Evolutionary conservation across 2,797 vertebrate genomes (phyloP).

Genomic region (Poliocrania exsul): DNA sequence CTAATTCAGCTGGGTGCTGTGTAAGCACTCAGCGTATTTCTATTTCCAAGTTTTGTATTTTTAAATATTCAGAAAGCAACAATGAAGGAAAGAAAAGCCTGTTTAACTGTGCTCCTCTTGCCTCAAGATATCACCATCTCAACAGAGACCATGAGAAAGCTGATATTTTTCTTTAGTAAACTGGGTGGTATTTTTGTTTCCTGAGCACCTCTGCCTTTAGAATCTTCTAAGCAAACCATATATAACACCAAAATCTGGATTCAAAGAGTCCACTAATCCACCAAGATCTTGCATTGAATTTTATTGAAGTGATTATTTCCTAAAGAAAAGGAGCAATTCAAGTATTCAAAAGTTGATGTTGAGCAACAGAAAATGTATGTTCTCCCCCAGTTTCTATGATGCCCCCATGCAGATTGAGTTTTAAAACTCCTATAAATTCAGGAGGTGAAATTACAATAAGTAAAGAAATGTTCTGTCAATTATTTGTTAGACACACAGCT

Average conservation of each 20-base stretch:
- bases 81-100: not conserved
- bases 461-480: not conserved
- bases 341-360: not conserved
- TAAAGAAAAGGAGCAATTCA: not conserved
- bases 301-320: not conserved
- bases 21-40: not conserved
- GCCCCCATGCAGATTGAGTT: not conserved
- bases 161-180: not conserved
- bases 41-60: not conserved
- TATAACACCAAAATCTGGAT: not conserved
- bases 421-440: not conserved
- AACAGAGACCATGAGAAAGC: not conserved
- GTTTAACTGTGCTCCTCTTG: not conserved
- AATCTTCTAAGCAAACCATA: not conserved
- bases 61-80: not conserved
- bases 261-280: not conserved
- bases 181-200: not conserved
- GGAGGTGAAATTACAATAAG: not conserved
- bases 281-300: not conserved
- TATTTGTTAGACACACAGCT: not conserved
- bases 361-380: not conserved
- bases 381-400: not conserved
- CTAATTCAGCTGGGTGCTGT: not conserved
- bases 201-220: not conserved
- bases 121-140: not conserved